Conservation (phyloP, 2,888 invertebrate species). For the Heliconius charithonia region DNA sequence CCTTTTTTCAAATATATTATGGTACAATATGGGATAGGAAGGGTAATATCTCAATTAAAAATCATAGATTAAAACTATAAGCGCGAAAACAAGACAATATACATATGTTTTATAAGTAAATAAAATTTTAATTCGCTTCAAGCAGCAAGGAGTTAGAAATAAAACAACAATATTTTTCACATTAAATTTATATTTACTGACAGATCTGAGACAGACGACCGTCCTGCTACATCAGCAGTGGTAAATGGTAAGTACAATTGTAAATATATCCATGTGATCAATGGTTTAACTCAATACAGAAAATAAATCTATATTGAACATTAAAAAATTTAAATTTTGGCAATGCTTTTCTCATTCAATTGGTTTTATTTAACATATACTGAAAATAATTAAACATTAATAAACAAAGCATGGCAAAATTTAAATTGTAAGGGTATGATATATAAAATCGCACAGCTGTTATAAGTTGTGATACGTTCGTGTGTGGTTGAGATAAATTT, state of each 20-base stretch:
- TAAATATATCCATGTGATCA: neutral
- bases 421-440: neutral
- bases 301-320: neutral
- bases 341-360: constrained; percentile 18
- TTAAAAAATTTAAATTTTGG: constrained; percentile 37
- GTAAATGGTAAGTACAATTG: constrained; percentile 23
- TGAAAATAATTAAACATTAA: constrained; percentile 2
- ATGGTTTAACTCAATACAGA: neutral
- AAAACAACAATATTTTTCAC: constrained; percentile 79
- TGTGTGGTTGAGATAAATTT: constrained; percentile 9
- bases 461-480: constrained; percentile 17
- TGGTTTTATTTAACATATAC: neutral
- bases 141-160: constrained; percentile 58
- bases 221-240: constrained; percentile 61
- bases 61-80: neutral
- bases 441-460: constrained; percentile 38
- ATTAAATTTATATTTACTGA: constrained; percentile 82
- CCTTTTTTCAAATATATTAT: neutral
- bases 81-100: constrained; percentile 32
- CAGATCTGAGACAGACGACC: constrained; percentile 76
- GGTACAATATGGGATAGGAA: constrained; percentile 2
- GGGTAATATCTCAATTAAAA: neutral
- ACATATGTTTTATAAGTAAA: too few relatives aligned
- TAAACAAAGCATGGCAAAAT: constrained; percentile 32
- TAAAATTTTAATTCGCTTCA: constrained; percentile 36